Evolutionary conservation across 2,888 invertebrate genomes (phyloP).

Genomic region (Tenthredo scrophulariae): DNA sequence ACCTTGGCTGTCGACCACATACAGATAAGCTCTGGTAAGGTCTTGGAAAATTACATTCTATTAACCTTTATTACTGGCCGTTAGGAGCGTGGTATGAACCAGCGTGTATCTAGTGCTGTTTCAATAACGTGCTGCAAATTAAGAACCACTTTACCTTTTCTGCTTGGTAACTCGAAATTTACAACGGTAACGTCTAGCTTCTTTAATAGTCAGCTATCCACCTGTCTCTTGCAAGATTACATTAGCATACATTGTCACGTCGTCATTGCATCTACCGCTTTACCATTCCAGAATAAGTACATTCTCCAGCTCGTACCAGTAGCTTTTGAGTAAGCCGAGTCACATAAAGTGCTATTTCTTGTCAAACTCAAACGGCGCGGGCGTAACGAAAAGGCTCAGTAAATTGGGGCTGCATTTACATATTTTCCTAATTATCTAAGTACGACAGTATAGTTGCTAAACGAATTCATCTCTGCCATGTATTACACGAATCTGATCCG

Average conservation of each 20-base stretch:
- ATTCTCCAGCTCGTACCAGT: neutral
- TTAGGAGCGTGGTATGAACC: conserved; percentile 37
- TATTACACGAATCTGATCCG: neutral
- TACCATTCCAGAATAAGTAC: neutral
- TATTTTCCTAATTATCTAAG: neutral
- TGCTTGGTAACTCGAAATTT: conserved; percentile 25
- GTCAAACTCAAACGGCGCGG: conserved; percentile 23
- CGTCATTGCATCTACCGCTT: neutral
- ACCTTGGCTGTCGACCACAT: conserved; percentile 47
- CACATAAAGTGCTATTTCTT: conserved; percentile 9
- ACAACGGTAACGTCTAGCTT: conserved; percentile 27
- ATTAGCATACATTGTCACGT: conserved; percentile 40
- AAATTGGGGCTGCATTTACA: neutral
- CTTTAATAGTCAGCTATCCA: conserved; percentile 21
- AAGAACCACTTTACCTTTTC: conserved; percentile 24
- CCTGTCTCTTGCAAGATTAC: conserved; percentile 42
- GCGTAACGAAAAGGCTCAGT: neutral
- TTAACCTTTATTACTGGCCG: conserved; percentile 46
- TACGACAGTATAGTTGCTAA: neutral
- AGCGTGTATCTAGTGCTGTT: neutral
- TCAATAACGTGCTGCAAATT: conserved; percentile 45
- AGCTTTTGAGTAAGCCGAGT: neutral
- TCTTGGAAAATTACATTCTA: conserved; percentile 49
- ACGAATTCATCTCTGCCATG: neutral
- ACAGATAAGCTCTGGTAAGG: conserved; percentile 46